Percentiles rank a stretch among this genome's conserved stretches.
Conservation (phyloP, 2,888 invertebrate species). For the Eurois occulta region DNA sequence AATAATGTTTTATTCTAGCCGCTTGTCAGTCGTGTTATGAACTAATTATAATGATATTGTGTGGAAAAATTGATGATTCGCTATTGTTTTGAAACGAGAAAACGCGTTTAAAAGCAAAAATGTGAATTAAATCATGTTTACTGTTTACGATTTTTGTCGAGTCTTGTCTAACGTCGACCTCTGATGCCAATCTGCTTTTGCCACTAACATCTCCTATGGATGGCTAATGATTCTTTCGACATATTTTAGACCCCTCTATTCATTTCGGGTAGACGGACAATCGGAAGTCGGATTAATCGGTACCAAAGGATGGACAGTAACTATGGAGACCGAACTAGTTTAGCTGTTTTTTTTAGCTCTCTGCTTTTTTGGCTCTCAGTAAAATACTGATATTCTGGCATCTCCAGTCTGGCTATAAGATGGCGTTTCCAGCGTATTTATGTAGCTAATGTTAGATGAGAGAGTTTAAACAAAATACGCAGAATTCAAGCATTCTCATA, state of each 20-base stretch:
- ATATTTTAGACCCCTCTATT: not conserved
- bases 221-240: not conserved
- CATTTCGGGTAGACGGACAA: not conserved
- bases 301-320: conserved; percentile 6
- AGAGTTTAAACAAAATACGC: not conserved
- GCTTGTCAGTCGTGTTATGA: not conserved
- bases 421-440: not conserved
- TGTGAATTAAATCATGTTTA: not conserved
- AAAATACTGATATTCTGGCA: not conserved
- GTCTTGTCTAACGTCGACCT: not conserved
- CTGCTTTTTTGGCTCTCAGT: not conserved
- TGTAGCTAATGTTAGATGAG: not conserved
- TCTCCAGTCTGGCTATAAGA: not conserved
- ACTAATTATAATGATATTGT: conserved; percentile 25
- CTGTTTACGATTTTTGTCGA: not conserved
- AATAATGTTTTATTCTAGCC: conserved; percentile 43
- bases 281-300: conserved; percentile 3
- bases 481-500: conserved; percentile 5
- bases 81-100: conserved; percentile 1
- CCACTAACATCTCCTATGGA: too few relatives aligned
- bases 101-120: too few relatives aligned
- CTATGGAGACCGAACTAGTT: conserved; percentile 8
- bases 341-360: not conserved
- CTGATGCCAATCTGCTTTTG: not conserved
- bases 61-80: not conserved